A percentile compares a stretch with the other conserved stretches of the same genome.
phyloP scores from a whole-genome alignment of 2,113 vertebrate species.

The Poeciliopsis occidentalis region DNA sequence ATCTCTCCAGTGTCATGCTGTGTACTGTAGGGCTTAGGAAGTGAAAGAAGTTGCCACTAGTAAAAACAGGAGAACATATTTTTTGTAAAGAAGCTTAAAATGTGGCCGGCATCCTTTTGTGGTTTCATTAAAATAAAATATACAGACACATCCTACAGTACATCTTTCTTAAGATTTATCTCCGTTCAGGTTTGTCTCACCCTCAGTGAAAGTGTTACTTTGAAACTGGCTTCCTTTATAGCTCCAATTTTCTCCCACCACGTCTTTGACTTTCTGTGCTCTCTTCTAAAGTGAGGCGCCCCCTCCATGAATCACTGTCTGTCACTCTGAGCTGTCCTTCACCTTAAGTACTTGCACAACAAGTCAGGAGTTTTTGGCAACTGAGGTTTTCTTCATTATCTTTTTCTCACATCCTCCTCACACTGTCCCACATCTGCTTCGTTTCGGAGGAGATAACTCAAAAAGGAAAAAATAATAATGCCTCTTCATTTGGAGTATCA shows the following conservation, averaged over 20 bases:
- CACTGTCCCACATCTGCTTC: background rate
- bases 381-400: slow-evolving; percentile 7
- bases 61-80: slow-evolving; percentile 36
- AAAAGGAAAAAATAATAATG: background rate
- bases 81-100: slow-evolving; percentile 58
- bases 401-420: slow-evolving; percentile 27
- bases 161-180: slow-evolving; percentile 19
- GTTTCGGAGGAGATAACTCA: slow-evolving; percentile 1
- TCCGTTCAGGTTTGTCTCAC: slow-evolving; percentile 30
- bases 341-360: slow-evolving; percentile 47
- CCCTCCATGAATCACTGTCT: slow-evolving; percentile 5
- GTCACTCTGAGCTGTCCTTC: slow-evolving; percentile 39
- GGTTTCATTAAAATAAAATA: slow-evolving; percentile 15
- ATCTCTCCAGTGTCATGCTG: background rate
- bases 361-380: slow-evolving; percentile 45
- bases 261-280: slow-evolving; percentile 22
- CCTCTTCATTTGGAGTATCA: slow-evolving; percentile 5
- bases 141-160: slow-evolving; percentile 10
- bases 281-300: slow-evolving; percentile 14
- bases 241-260: slow-evolving; percentile 24
- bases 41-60: slow-evolving; percentile 9
- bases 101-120: slow-evolving; percentile 42
- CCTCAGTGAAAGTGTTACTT: slow-evolving; percentile 33
- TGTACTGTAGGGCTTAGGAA: slow-evolving; percentile 13
- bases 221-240: slow-evolving; percentile 24